Evolutionary conservation across 2,113 vertebrate species (phyloP).

Genomic region (Osmerus mordax): DNA sequence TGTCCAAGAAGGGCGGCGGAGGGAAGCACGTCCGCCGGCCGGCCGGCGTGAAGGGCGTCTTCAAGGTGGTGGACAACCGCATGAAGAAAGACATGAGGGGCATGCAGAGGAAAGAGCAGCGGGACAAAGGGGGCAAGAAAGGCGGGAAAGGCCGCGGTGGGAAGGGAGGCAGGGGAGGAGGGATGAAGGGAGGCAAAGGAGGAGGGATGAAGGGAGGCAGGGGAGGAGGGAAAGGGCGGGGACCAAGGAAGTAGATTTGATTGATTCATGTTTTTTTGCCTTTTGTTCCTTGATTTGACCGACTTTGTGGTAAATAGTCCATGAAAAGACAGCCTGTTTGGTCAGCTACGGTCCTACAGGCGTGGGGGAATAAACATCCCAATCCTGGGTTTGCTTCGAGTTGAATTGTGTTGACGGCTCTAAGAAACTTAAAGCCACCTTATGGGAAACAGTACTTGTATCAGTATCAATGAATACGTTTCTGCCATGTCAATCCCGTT

Average conservation of each 20-base stretch:
- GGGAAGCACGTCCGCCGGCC: conserved; percentile 82
- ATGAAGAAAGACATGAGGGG: conserved; percentile 92
- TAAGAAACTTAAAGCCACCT: too few species aligned
- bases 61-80: conserved; percentile 89
- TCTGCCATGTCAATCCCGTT: too few species aligned
- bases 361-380: too few species aligned
- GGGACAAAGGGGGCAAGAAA: conserved; percentile 47
- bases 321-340: too few species aligned
- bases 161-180: conserved; percentile 23
- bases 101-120: conserved; percentile 78
- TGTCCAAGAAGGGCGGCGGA: conserved; percentile 85
- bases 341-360: too few species aligned
- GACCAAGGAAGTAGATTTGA: not conserved
- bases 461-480: too few species aligned
- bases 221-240: not conserved
- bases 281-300: too few species aligned
- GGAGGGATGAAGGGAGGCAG: not conserved
- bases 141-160: conserved; percentile 44
- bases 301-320: too few species aligned
- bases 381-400: too few species aligned
- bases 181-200: conserved; percentile 3
- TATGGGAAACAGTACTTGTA: too few species aligned
- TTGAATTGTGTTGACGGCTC: too few species aligned
- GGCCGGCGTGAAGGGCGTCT: conserved; percentile 84
- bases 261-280: not conserved